These are phyloP conservation scores for Chymomyza costata DNA, from an alignment of 1,140 invertebrate species.

Conservation along the genomic window DNA sequence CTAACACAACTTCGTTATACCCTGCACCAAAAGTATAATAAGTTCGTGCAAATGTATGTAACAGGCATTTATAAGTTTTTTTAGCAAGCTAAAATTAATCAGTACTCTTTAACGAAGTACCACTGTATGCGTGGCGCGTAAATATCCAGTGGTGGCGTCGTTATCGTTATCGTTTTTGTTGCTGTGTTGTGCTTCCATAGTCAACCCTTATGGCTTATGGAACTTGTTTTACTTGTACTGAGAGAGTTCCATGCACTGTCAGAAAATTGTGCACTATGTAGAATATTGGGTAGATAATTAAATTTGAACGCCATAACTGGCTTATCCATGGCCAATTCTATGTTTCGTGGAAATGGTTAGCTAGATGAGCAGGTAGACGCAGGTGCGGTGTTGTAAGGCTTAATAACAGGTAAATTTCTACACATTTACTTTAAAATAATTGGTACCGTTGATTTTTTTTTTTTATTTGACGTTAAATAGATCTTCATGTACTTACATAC, in stretches of 20 bases:
- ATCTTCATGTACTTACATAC: no score
- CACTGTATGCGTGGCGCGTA: no score
- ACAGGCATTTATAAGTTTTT: no score
- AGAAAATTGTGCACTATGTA: constrained; percentile 41
- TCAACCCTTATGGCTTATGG: constrained; percentile 60
- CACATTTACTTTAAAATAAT: no score
- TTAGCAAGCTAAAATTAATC: no score
- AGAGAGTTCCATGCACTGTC: constrained; percentile 34
- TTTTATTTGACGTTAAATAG: no score
- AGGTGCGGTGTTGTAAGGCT: constrained; percentile 43
- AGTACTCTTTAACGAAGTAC: no score
- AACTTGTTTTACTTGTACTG: constrained; percentile 51
- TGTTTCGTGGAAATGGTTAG: constrained; percentile 23
- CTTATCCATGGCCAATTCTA: constrained; percentile 30
- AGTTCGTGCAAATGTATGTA: no score
- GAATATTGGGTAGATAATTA: constrained; percentile 23
- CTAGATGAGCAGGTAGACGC: constrained; percentile 8
- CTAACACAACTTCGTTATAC: no score
- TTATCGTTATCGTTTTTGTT: constrained; percentile 18
- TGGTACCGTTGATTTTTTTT: no score
- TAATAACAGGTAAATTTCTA: constrained; percentile 2
- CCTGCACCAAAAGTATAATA: no score
- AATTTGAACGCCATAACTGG: constrained; percentile 28
- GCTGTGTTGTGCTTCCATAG: constrained; percentile 20
- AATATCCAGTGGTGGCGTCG: constrained; percentile 5